Conservation (phyloP, 2,797 vertebrate species). For the Falco concolor region DNA sequence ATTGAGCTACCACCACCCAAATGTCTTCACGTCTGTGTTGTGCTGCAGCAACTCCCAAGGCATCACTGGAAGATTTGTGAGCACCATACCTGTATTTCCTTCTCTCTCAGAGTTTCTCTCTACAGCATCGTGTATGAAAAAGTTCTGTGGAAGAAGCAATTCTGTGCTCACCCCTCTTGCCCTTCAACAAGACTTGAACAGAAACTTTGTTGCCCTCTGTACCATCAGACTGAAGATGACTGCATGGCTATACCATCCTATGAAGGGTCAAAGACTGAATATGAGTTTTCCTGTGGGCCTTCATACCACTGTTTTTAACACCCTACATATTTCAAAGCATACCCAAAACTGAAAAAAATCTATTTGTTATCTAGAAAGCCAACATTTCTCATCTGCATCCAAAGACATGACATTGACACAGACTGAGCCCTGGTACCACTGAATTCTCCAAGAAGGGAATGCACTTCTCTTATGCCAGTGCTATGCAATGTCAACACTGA, state of each 20-base stretch:
- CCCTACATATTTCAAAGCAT: neutral
- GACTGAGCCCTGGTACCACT: neutral
- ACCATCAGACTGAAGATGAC: neutral
- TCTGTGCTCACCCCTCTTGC: neutral
- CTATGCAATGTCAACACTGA: neutral
- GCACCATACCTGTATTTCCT: neutral
- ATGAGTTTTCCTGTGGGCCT: neutral
- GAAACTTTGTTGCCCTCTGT: neutral
- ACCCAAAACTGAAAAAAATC: neutral
- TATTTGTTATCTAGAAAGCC: neutral
- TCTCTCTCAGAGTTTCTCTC: neutral
- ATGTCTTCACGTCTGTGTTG: neutral
- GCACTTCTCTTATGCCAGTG: neutral
- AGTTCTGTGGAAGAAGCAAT: neutral
- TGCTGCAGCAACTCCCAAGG: neutral
- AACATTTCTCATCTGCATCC: neutral
- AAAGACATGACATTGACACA: neutral
- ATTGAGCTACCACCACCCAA: neutral
- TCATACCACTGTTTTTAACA: neutral
- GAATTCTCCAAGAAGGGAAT: neutral
- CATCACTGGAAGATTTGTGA: neutral
- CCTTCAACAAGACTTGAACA: neutral
- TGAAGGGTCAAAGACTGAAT: neutral
- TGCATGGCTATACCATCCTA: neutral
- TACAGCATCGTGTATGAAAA: neutral